Evolutionary conservation across 2,888 invertebrate genomes (phyloP), one percentile per base, ranked within the genome.

Genomic region (Heteromurus nitidus): DNA sequence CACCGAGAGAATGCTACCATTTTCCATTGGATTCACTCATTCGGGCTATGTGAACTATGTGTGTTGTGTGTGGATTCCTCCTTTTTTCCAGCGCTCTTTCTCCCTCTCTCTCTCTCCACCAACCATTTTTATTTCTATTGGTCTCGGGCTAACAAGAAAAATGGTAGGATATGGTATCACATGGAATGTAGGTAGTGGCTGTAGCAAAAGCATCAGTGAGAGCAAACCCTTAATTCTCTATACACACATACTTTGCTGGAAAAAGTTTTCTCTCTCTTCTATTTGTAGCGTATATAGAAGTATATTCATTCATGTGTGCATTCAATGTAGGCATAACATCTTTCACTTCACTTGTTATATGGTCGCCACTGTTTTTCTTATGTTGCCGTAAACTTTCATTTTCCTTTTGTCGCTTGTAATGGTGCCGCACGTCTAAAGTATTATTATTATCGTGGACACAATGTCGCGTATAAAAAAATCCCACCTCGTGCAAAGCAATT

Each of bases 331-430:
- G n/a, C 73, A n/a, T n/a, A n/a, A n/a, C n/a, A 73, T 64, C 62
- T 44, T 73, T 65, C 65, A 44, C 42, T 44, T 42, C 65, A 65
- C 42, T 44, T 42, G n/a, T n/a, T n/a, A n/a, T n/a, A n/a, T n/a
- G 31, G 11, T 65, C 16, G 20, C 1, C 9, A 60, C 22, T 55
- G 22, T 22, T 60, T 11, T 62, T 18, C 31, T 24, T 74, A 74
- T 74, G 74, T 74, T 74, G 55, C 74, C n/a, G 74, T 53, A 50
- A 74, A 74, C 65, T 53, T 74, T 64, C 74, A 53, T 64, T 73
- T 73, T 74, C 73, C 24, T 72, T 60, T 60, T 60, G 60, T 30
- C 60, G 60, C 60, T 13, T 60, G 26, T 60, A 60, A 60, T 18
- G 28, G 16, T 7, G 3, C 26, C 30, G 13, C 30, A n/a, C n/a